Conservation (phyloP, 1,140 invertebrate species). For the Chymomyza costata region DNA sequence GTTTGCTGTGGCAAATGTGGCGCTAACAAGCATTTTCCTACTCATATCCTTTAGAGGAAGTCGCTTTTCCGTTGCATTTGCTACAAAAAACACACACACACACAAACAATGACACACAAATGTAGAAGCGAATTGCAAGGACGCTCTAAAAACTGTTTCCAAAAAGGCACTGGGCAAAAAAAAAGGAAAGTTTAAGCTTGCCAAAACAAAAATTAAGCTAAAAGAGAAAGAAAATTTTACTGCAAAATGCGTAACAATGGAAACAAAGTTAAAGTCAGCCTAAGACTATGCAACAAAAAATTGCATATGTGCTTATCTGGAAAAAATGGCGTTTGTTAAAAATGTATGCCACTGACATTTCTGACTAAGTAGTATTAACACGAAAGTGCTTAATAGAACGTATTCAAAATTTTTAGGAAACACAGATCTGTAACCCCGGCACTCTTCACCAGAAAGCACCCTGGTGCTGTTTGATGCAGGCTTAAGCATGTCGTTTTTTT, state of each 20-base stretch:
- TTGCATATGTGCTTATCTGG: not conserved
- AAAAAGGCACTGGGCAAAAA: not conserved
- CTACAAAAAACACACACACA: slow-evolving; percentile 28
- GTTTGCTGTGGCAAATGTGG: slow-evolving; percentile 32
- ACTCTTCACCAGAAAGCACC: too few relatives aligned
- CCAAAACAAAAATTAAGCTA: slow-evolving; percentile 22
- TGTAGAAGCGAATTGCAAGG: not conserved
- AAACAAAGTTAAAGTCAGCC: slow-evolving; percentile 37
- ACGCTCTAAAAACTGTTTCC: slow-evolving; percentile 3
- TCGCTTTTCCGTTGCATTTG: slow-evolving; percentile 63
- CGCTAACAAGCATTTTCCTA: slow-evolving; percentile 66
- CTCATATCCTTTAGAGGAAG: slow-evolving; percentile 61
- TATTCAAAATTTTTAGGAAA: too few relatives aligned
- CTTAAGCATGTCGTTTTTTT: too few relatives aligned
- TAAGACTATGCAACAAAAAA: slow-evolving; percentile 29
- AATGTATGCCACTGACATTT: too few relatives aligned
- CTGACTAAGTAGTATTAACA: too few relatives aligned
- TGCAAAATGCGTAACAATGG: slow-evolving; percentile 43
- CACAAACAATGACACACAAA: not conserved
- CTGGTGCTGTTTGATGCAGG: too few relatives aligned
- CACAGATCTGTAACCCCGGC: too few relatives aligned
- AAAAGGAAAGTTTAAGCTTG: slow-evolving; percentile 8
- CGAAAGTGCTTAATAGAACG: too few relatives aligned
- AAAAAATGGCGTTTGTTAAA: too few relatives aligned
- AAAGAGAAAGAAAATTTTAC: slow-evolving; percentile 32